phyloP scores from a whole-genome alignment of 1,140 invertebrate genomes.

The Hirudo medicinalis region DNA sequence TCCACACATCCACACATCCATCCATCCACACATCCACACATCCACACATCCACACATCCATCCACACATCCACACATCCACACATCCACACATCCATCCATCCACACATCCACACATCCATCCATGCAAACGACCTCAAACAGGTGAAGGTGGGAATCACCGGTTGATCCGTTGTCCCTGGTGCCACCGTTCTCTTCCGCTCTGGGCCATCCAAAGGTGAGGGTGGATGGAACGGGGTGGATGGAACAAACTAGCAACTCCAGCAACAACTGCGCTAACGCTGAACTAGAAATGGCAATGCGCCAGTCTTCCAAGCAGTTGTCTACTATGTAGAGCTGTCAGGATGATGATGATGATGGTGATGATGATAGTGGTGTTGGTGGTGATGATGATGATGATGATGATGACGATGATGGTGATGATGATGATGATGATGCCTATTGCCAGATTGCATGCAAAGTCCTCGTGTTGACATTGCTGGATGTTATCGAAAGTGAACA shows the following conservation, averaged over 20 bases:
- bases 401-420: constrained; percentile 15
- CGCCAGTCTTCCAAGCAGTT: constrained; percentile 99
- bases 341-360: constrained; percentile 16
- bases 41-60: too few relatives aligned
- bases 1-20: too few relatives aligned
- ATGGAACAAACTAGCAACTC: constrained; percentile 89
- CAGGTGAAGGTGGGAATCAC: neutral
- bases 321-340: constrained; percentile 94
- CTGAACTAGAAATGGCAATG: constrained; percentile 95
- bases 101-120: too few relatives aligned
- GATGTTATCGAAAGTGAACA: neutral
- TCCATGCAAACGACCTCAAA: too few relatives aligned
- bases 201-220: constrained; percentile 72
- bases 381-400: constrained; percentile 26
- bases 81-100: too few relatives aligned
- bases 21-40: too few relatives aligned
- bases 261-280: constrained; percentile 77
- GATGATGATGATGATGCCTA: constrained; percentile 11
- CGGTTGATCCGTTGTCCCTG: neutral
- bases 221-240: constrained; percentile 90
- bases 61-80: too few relatives aligned
- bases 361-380: constrained; percentile 7
- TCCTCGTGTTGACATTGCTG: too few relatives aligned
- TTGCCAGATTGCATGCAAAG: neutral
- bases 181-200: constrained; percentile 62